A percentile compares a stretch with the other conserved stretches of the same genome.
Conservation (phyloP, 1,140 invertebrate species). For the Cherax destructor region DNA sequence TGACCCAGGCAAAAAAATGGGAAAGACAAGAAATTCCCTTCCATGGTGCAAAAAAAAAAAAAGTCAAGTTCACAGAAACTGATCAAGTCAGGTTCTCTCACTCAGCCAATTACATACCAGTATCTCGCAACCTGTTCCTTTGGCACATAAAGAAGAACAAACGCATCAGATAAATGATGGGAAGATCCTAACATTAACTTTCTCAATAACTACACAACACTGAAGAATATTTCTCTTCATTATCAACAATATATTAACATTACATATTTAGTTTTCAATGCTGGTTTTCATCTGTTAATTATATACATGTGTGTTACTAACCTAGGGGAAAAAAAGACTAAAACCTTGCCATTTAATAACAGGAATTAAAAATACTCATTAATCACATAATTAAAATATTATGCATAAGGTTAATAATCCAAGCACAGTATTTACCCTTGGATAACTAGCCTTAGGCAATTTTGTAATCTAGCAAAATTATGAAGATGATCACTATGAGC, state of each 20-base stretch:
- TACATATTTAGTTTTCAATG: background rate
- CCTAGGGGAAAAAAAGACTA: background rate
- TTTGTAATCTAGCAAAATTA: background rate
- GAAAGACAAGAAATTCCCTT: constrained; percentile 70
- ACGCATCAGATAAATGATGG: constrained; percentile 55
- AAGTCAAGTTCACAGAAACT: constrained; percentile 65
- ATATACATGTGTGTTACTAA: background rate
- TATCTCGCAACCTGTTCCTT: constrained; percentile 68
- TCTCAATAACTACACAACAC: constrained; percentile 1
- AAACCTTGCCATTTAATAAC: background rate
- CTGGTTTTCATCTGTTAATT: background rate
- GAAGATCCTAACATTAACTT: constrained; percentile 8
- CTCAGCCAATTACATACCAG: constrained; percentile 70
- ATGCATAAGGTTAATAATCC: background rate
- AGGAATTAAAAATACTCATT: background rate
- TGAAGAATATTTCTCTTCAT: constrained; percentile 4
- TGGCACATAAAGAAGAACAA: constrained; percentile 69
- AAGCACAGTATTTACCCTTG: background rate
- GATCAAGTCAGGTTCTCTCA: constrained; percentile 64
- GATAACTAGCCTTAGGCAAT: background rate
- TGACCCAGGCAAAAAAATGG: constrained; percentile 60
- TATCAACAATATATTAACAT: constrained; percentile 7
- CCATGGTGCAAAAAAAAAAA: constrained; percentile 71
- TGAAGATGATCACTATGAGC: no score
- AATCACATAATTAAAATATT: background rate